These are phyloP conservation scores for Burhinus oedicnemus DNA, from an alignment of 2,113 vertebrate species.

Conservation along the genomic window DNA sequence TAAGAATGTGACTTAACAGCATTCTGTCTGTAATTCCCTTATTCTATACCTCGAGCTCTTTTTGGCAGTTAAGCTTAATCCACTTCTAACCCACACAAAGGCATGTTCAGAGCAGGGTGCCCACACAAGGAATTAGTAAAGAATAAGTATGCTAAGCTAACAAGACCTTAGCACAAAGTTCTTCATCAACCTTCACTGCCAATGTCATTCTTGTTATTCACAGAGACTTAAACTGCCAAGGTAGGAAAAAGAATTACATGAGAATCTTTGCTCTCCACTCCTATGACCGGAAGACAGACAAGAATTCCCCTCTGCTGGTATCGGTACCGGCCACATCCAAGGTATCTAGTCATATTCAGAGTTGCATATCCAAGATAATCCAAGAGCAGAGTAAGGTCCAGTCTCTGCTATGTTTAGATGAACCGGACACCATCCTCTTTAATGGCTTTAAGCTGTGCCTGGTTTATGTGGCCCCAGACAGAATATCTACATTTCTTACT, in stretches of 20 bases:
- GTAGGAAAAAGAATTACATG: not conserved
- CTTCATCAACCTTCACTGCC: not conserved
- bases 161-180: constrained; percentile 12
- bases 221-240: not conserved
- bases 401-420: not conserved
- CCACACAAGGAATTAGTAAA: constrained; percentile 42
- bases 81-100: constrained; percentile 54
- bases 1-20: constrained; percentile 26
- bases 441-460: not conserved
- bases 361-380: not conserved
- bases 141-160: constrained; percentile 32
- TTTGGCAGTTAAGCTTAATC: constrained; percentile 48
- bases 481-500: not conserved
- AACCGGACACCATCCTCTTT: not conserved
- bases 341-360: not conserved
- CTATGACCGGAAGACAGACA: not conserved
- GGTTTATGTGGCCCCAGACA: not conserved
- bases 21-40: constrained; percentile 22
- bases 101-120: constrained; percentile 1
- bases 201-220: not conserved
- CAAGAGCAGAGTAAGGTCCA: not conserved
- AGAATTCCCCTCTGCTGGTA: not conserved
- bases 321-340: not conserved
- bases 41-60: constrained; percentile 20
- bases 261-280: not conserved